phyloP scores from a whole-genome alignment of 2,113 vertebrate genomes.

The Isurus oxyrinchus region DNA sequence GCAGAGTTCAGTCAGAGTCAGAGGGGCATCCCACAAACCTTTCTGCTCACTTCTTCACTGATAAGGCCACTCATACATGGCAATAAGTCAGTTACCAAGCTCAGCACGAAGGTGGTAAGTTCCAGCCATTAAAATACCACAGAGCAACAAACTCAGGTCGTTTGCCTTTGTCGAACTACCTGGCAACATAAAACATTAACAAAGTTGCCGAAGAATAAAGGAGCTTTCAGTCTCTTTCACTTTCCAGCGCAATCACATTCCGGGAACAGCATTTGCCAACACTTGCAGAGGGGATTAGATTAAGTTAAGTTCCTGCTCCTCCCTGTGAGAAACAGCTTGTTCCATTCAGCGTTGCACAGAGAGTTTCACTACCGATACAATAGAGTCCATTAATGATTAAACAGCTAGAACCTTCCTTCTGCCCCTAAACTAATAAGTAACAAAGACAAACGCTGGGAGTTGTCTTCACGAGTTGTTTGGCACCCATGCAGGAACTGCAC shows the following conservation, averaged over 20 bases:
- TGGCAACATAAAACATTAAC: background rate
- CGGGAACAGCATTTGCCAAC: background rate
- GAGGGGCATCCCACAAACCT: background rate
- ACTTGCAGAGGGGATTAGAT: background rate
- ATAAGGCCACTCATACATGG: background rate
- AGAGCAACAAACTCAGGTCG: background rate
- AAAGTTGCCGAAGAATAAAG: background rate
- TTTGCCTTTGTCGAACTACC: background rate
- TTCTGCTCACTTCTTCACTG: background rate
- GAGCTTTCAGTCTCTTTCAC: background rate
- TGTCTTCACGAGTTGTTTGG: background rate
- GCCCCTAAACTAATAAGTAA: background rate
- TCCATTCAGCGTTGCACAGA: background rate
- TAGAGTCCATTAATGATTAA: constrained; percentile 18
- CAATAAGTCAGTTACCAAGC: no score
- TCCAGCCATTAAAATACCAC: no score
- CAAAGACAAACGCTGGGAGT: background rate
- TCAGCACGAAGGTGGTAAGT: no score
- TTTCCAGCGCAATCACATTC: no score
- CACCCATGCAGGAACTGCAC: no score
- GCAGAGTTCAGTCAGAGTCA: background rate
- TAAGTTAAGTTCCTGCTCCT: background rate
- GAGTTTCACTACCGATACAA: no score
- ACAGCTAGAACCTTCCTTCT: background rate
- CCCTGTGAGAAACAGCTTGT: background rate